Conservation (phyloP, 2,888 invertebrate genomes). For the Tachina fera region DNA sequence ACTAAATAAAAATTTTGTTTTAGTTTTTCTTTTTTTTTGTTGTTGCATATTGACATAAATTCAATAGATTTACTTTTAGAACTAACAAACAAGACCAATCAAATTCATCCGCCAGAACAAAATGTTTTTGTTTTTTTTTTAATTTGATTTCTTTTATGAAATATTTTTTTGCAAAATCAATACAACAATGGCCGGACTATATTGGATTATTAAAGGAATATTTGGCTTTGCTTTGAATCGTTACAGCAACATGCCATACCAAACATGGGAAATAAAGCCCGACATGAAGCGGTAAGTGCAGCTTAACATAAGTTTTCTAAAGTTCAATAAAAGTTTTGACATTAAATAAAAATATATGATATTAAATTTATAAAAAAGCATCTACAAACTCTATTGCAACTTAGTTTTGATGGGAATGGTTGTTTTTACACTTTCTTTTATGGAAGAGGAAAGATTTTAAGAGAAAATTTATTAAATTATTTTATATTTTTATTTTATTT, state of each 20-base stretch:
- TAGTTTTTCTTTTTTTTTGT: not conserved
- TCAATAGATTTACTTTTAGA: conserved; percentile 24
- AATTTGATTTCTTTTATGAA: not conserved
- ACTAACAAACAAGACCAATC: conserved; percentile 33
- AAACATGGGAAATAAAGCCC: conserved; percentile 93
- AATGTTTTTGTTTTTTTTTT: conserved; percentile 16
- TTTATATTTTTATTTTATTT: too few relatives aligned
- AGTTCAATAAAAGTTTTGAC: not conserved
- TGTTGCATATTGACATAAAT: conserved; percentile 22
- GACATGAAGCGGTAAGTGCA: conserved; percentile 83
- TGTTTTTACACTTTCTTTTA: too few relatives aligned
- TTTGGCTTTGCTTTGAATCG: conserved; percentile 89
- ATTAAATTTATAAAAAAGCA: too few relatives aligned
- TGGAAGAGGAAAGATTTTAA: too few relatives aligned
- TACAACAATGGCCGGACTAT: not conserved
- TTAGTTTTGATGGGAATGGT: too few relatives aligned
- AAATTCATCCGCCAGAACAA: not conserved
- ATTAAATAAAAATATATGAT: too few relatives aligned
- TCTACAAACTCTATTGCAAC: too few relatives aligned
- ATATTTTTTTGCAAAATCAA: conserved; percentile 41
- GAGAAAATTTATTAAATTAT: too few relatives aligned
- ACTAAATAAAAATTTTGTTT: conserved; percentile 16
- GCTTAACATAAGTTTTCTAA: too few relatives aligned
- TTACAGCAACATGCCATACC: conserved; percentile 92
- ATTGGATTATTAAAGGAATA: conserved; percentile 83